A percentile compares a stretch with the other conserved stretches of the same genome.
These are phyloP conservation scores for Phallusia fumigata DNA, from an alignment of 23 tunicate species.

Conservation along the genomic window DNA sequence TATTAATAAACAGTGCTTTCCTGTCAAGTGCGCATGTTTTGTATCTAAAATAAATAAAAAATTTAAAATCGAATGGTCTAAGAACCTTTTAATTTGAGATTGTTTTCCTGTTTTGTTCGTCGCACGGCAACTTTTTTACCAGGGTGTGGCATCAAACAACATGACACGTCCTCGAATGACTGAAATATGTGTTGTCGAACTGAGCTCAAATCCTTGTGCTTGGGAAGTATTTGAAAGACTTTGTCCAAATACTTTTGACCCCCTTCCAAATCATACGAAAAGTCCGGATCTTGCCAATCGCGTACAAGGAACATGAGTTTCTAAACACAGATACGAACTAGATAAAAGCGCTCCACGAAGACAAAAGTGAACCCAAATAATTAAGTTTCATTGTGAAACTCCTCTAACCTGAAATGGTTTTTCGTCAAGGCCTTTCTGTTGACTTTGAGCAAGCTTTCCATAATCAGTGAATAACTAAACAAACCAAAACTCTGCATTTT, in stretches of 20 bases:
- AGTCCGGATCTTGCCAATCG: background rate
- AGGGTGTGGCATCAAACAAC: conserved; percentile 15
- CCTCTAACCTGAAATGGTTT: too few relatives aligned
- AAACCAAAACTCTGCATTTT: background rate
- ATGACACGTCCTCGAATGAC: background rate
- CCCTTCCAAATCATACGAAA: background rate
- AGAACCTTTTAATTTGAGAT: background rate
- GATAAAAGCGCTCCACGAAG: background rate
- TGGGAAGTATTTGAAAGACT: background rate
- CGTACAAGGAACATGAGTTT: too few relatives aligned
- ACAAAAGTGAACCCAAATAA: too few relatives aligned
- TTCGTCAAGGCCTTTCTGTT: background rate
- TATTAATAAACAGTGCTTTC: too few relatives aligned
- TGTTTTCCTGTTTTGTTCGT: background rate
- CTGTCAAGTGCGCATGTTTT: too few relatives aligned
- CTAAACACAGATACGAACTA: too few relatives aligned
- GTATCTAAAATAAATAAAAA: background rate
- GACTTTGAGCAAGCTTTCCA: background rate
- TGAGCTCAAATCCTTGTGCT: background rate
- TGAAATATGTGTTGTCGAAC: too few relatives aligned
- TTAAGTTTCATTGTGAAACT: background rate
- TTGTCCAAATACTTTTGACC: background rate
- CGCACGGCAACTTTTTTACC: conserved; percentile 13
- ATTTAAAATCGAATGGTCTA: background rate
- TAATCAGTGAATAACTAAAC: conserved; percentile 20